phyloP scores from a whole-genome alignment of 2,797 vertebrate species.

The Sebastes matsubarae region DNA sequence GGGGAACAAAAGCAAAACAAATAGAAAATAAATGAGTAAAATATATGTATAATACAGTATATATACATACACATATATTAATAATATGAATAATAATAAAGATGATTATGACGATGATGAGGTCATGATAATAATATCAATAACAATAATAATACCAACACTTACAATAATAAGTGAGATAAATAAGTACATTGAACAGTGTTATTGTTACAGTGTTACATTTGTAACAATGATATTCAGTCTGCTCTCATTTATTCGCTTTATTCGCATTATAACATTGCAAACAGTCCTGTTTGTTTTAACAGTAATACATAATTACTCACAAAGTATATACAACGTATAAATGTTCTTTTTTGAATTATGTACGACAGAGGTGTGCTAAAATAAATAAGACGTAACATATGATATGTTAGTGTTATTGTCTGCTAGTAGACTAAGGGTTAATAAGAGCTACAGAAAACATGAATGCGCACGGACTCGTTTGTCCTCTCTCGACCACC shows the following conservation, averaged over 20 bases:
- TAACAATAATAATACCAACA: no score
- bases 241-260: background rate
- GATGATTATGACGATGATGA: no score
- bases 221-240: background rate
- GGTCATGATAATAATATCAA: no score
- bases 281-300: background rate
- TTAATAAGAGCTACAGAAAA: background rate
- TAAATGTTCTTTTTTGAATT: background rate
- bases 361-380: rapidly evolving
- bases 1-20: no score
- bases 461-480: rapidly evolving
- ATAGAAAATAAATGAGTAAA: no score
- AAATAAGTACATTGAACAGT: background rate
- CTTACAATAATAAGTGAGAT: no score
- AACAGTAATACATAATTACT: background rate
- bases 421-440: rapidly evolving
- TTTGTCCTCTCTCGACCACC: slow-evolving; percentile 35
- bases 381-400: background rate
- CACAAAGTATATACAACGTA: background rate
- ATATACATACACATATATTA: no score
- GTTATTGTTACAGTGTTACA: background rate
- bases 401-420: no score
- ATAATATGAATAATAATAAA: no score
- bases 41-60: no score
- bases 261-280: background rate